These are phyloP conservation scores for Bombus confusus DNA, from an alignment of 1,140 invertebrate species.

Conservation along the genomic window DNA sequence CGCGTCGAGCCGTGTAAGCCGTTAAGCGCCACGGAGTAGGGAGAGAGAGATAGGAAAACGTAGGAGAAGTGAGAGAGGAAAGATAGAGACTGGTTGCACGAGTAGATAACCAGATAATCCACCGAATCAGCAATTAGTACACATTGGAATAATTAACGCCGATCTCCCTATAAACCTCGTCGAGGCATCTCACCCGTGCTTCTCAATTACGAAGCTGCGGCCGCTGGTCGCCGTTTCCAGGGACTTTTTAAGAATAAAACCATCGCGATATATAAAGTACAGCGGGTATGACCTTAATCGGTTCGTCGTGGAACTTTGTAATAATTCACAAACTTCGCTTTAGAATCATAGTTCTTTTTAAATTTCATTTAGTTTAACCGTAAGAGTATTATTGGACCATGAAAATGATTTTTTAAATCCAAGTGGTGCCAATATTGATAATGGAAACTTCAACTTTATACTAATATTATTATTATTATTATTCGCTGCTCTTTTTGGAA, in stretches of 20 bases:
- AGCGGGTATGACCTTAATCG: background rate
- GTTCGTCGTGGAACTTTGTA: background rate
- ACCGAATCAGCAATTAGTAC: slow-evolving; percentile 68
- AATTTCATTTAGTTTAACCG: too few relatives aligned
- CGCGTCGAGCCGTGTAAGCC: slow-evolving; percentile 21
- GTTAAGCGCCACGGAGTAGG: slow-evolving; percentile 9
- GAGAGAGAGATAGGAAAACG: background rate
- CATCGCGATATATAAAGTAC: background rate
- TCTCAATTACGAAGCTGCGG: slow-evolving; percentile 57
- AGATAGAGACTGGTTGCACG: slow-evolving; percentile 8
- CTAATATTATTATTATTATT: too few relatives aligned
- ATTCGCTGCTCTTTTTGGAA: too few relatives aligned
- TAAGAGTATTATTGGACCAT: too few relatives aligned
- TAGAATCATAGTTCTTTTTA: too few relatives aligned
- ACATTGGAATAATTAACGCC: slow-evolving; percentile 70
- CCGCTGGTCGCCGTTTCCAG: background rate
- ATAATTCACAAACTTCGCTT: too few relatives aligned
- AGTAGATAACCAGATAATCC: slow-evolving; percentile 70
- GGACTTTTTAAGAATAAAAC: background rate
- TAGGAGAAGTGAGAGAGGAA: background rate
- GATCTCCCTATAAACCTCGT: slow-evolving; percentile 61
- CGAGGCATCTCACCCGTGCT: slow-evolving; percentile 36
- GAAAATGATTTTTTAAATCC: too few relatives aligned
- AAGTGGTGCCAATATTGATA: too few relatives aligned
- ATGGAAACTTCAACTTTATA: too few relatives aligned